Percentiles rank a stretch among this genome's conserved stretches.
Evolutionary conservation across 2,888 invertebrate genomes (phyloP).

Genomic region (Dexiosoma caninum): DNA sequence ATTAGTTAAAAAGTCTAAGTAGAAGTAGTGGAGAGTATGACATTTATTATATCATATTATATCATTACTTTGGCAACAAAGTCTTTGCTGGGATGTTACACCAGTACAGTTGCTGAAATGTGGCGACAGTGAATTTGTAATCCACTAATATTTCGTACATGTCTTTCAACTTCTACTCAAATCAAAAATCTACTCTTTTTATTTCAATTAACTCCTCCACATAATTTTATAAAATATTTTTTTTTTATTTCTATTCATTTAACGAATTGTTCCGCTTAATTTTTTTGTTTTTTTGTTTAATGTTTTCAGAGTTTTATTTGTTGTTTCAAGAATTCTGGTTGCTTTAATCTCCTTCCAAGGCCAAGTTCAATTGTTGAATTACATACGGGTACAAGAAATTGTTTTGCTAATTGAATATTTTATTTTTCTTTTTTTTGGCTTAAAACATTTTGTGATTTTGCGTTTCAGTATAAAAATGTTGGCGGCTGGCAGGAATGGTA

Average conservation of each 20-base stretch:
- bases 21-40: too few species aligned
- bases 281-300: too few species aligned
- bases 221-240: conserved; percentile 19
- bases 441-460: not conserved
- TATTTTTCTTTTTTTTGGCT: not conserved
- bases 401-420: conserved; percentile 9
- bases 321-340: conserved; percentile 15
- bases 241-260: not conserved
- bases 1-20: too few species aligned
- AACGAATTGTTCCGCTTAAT: conserved; percentile 23
- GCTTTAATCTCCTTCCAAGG: conserved; percentile 52
- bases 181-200: conserved; percentile 1
- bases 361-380: conserved; percentile 50
- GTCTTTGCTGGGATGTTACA: not conserved
- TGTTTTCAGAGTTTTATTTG: conserved; percentile 17
- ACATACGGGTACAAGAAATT: not conserved
- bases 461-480: conserved; percentile 50
- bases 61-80: too few species aligned
- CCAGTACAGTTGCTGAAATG: not conserved
- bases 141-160: not conserved
- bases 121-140: not conserved
- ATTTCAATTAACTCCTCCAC: conserved; percentile 37
- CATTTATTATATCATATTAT: too few species aligned
- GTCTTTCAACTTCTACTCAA: not conserved
- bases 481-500: conserved; percentile 33